Conservation (phyloP, 2,113 vertebrate species). For the Colinus virginianus region DNA sequence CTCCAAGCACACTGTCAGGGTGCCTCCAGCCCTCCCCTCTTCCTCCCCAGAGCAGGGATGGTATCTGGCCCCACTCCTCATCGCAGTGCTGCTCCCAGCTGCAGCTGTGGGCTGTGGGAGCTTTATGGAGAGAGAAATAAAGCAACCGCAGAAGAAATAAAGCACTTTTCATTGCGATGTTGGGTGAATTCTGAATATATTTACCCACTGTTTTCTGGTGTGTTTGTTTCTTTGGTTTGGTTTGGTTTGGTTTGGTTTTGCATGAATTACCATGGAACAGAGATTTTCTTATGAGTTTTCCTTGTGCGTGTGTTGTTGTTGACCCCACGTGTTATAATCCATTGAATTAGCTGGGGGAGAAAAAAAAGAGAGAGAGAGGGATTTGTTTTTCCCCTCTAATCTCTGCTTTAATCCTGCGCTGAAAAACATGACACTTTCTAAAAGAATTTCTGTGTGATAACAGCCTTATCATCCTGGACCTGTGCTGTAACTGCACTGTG, state of each 20-base stretch:
- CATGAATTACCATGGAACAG: neutral
- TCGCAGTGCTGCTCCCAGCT: neutral
- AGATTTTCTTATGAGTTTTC: neutral
- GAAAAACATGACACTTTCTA: constrained; percentile 38
- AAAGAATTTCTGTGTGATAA: constrained; percentile 33
- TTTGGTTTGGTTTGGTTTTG: neutral
- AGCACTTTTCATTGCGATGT: neutral
- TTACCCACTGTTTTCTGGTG: neutral
- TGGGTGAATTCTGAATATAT: neutral
- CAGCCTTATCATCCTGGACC: constrained; percentile 2
- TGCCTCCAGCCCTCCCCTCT: neutral
- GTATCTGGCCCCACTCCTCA: neutral
- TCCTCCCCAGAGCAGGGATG: neutral
- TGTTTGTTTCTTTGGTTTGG: neutral
- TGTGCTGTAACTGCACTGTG: neutral
- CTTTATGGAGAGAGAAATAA: constrained; percentile 3
- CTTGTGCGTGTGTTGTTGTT: neutral
- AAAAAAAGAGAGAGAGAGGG: neutral
- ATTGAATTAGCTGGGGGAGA: neutral
- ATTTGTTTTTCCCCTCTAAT: neutral
- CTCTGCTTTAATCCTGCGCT: constrained; percentile 27
- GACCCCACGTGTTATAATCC: neutral
- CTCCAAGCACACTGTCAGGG: neutral
- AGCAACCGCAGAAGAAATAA: neutral
- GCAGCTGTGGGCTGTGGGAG: neutral